phyloP scores from a whole-genome alignment of 2,797 vertebrate species.

The Sylvilagus floridanus region DNA sequence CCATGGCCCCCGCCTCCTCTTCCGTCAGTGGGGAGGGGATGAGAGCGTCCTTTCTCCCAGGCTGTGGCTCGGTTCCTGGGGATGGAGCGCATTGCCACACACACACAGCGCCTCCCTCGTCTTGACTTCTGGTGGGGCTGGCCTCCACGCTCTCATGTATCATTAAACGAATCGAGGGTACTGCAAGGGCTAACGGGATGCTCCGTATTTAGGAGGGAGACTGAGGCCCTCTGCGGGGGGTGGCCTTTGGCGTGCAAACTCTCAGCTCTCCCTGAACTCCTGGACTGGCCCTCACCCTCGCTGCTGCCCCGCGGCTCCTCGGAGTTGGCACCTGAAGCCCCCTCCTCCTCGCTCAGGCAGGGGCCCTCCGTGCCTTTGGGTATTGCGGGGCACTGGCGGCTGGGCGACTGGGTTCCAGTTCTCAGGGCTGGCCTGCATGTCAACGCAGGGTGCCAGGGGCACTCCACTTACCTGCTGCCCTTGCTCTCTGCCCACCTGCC shows the following conservation, averaged over 20 bases:
- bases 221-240: not conserved
- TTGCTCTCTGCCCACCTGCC: constrained; percentile 93
- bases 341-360: not conserved
- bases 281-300: not conserved
- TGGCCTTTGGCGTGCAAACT: not conserved
- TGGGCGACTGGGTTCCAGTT: not conserved
- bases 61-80: not conserved
- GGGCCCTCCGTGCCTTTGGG: not conserved
- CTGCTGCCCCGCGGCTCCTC: too few species aligned
- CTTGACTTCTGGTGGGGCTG: not conserved
- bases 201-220: constrained; percentile 3
- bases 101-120: not conserved
- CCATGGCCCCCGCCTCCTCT: not conserved
- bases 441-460: too few species aligned
- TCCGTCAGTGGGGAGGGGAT: not conserved
- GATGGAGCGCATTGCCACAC: not conserved
- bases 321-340: too few species aligned
- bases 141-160: constrained; percentile 35
- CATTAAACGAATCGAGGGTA: constrained; percentile 13
- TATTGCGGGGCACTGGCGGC: fast-evolving
- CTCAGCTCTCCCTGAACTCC: not conserved
- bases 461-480: constrained; percentile 92
- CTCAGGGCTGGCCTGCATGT: not conserved
- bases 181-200: constrained; percentile 46
- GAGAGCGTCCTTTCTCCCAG: not conserved